Conservation (phyloP, 2,888 invertebrate genomes). For the Nomada ruficornis region DNA sequence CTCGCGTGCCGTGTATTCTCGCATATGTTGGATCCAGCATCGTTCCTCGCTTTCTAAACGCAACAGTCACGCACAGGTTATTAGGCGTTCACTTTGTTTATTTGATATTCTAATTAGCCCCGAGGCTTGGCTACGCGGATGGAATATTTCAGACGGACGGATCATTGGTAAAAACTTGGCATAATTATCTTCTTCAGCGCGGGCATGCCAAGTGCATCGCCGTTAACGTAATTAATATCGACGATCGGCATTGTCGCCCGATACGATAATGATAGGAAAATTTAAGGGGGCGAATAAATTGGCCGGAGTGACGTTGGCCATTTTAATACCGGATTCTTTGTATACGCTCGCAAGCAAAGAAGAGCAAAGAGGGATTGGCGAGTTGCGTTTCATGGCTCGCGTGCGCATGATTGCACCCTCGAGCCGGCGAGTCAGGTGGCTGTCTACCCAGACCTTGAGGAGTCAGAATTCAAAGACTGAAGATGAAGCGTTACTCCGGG, state of each 20-base stretch:
- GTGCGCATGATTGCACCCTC: constrained; percentile 81
- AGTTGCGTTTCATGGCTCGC: constrained; percentile 70
- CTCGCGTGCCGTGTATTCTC: constrained; percentile 52
- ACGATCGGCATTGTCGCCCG: not conserved
- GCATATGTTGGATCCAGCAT: constrained; percentile 73
- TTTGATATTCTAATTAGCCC: constrained; percentile 37
- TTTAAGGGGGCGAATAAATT: not conserved
- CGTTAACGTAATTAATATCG: too few relatives aligned
- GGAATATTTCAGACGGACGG: not conserved
- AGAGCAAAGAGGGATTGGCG: constrained; percentile 43
- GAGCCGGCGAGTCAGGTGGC: constrained; percentile 79
- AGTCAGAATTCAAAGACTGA: constrained; percentile 73
- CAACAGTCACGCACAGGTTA: constrained; percentile 75
- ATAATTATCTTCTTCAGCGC: too few relatives aligned
- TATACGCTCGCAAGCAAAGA: constrained; percentile 44
- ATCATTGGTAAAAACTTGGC: too few relatives aligned
- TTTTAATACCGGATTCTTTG: constrained; percentile 24
- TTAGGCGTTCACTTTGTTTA: constrained; percentile 18
- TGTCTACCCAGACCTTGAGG: constrained; percentile 70
- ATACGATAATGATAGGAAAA: not conserved
- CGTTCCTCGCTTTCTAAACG: constrained; percentile 71
- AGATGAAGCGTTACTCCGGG: constrained; percentile 62
- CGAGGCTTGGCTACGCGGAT: constrained; percentile 1
- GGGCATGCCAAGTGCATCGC: too few relatives aligned
- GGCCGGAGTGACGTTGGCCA: not conserved